Evolutionary conservation across 2,888 invertebrate species (phyloP).

Genomic region (Chironomus riparius): DNA sequence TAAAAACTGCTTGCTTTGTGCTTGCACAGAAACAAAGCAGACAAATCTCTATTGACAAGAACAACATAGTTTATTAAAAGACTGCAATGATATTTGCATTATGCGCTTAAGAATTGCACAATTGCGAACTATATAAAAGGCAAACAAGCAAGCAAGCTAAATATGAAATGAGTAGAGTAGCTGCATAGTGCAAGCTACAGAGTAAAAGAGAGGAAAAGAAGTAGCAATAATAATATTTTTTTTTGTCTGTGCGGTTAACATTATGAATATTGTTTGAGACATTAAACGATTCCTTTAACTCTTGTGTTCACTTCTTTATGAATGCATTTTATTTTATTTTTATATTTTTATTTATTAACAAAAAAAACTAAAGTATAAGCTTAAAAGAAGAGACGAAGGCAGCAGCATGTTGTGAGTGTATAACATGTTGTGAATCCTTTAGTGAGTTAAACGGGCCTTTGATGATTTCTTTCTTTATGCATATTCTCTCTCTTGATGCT

Average conservation of each 20-base stretch:
- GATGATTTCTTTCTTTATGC: neutral
- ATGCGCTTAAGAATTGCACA: neutral
- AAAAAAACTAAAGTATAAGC: neutral
- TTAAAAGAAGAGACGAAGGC: too few species aligned
- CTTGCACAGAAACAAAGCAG: too few species aligned
- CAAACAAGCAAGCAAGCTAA: too few species aligned
- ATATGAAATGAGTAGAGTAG: neutral
- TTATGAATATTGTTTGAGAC: constrained; percentile 27
- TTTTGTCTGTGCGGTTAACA: constrained; percentile 15
- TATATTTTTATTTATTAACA: constrained; percentile 18
- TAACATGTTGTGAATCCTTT: constrained; percentile 21
- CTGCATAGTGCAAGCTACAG: neutral
- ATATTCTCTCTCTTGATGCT: neutral
- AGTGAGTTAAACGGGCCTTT: constrained; percentile 6
- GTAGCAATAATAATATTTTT: constrained; percentile 24
- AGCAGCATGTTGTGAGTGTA: neutral
- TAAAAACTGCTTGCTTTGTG: too few species aligned
- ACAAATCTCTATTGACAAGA: neutral
- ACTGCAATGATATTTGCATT: neutral
- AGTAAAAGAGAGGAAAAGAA: neutral
- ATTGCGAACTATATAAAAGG: neutral
- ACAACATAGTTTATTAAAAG: neutral
- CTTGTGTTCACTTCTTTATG: neutral
- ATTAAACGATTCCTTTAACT: constrained; percentile 16
- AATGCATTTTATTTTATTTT: neutral